Percentiles rank a stretch among this genome's conserved stretches.
Evolutionary conservation across 1,140 invertebrate genomes (phyloP).

Genomic region (Hyles euphorbiae): DNA sequence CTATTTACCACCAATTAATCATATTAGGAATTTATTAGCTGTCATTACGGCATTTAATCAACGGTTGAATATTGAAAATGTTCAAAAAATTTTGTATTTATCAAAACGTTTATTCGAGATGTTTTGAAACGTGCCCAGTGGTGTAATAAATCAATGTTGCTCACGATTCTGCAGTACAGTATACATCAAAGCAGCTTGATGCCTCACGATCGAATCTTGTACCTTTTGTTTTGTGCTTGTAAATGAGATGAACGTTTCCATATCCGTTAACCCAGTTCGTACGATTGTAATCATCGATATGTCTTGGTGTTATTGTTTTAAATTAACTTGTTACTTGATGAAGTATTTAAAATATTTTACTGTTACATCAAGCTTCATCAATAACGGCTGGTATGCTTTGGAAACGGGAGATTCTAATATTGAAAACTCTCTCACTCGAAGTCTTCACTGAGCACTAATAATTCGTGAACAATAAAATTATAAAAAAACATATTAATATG

Average conservation of each 20-base stretch:
- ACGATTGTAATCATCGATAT: slow-evolving; percentile 19
- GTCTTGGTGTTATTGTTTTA: no score
- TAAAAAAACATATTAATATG: no score
- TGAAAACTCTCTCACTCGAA: no score
- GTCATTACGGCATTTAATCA: slow-evolving; percentile 51
- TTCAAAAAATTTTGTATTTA: slow-evolving; percentile 41
- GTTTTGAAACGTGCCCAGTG: slow-evolving; percentile 23
- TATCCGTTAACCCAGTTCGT: slow-evolving; percentile 45
- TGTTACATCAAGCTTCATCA: no score
- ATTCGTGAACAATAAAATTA: no score
- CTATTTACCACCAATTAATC: slow-evolving; percentile 23
- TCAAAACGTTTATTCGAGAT: slow-evolving; percentile 6
- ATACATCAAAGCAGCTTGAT: slow-evolving; percentile 68
- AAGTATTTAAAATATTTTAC: no score
- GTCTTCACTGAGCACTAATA: no score
- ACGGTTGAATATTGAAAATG: slow-evolving; percentile 50
- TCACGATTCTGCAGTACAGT: slow-evolving; percentile 58
- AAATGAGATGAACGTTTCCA: slow-evolving; percentile 39
- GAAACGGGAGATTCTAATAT: no score
- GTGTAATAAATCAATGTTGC: slow-evolving; percentile 59
- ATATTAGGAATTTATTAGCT: slow-evolving; percentile 54
- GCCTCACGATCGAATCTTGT: slow-evolving; percentile 56
- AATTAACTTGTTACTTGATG: no score
- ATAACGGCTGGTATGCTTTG: no score
- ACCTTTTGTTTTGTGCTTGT: slow-evolving; percentile 55